Percentiles rank a stretch among this genome's conserved stretches.
phyloP scores from a whole-genome alignment of 2,113 vertebrate genomes.

The Cyrtonyx montezumae region DNA sequence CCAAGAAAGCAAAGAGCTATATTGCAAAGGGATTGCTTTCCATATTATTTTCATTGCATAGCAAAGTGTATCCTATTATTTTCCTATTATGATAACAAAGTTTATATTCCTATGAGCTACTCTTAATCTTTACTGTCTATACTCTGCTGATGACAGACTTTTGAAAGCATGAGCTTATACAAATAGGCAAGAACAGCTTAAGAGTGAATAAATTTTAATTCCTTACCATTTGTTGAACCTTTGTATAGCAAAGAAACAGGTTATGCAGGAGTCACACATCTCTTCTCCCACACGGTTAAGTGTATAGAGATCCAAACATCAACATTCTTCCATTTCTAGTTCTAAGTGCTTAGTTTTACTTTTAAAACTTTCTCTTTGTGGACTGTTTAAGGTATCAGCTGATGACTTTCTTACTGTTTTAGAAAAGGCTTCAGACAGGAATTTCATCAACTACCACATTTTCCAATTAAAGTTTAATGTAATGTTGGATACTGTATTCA shows the following conservation, averaged over 20 bases:
- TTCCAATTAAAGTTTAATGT: background rate
- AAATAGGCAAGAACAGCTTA: background rate
- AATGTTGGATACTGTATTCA: background rate
- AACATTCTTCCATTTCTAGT: background rate
- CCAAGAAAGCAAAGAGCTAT: background rate
- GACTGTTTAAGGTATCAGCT: background rate
- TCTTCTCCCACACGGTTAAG: fast-evolving
- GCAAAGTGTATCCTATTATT: background rate
- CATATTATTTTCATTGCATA: background rate
- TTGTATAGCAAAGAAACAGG: background rate
- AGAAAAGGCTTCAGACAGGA: background rate
- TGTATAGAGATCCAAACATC: background rate
- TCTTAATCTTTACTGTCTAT: background rate
- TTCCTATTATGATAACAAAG: background rate
- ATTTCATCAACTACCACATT: background rate
- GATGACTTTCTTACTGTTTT: background rate
- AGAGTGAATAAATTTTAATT: background rate
- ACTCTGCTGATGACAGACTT: background rate
- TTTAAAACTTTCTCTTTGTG: background rate
- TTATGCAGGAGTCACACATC: background rate
- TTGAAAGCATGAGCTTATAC: background rate
- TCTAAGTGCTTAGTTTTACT: background rate
- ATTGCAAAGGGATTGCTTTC: background rate
- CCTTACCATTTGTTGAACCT: background rate
- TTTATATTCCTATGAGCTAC: background rate